Evolutionary conservation across 2,113 vertebrate species (phyloP).

Genomic region (Cyphomyrus plagiostoma): DNA sequence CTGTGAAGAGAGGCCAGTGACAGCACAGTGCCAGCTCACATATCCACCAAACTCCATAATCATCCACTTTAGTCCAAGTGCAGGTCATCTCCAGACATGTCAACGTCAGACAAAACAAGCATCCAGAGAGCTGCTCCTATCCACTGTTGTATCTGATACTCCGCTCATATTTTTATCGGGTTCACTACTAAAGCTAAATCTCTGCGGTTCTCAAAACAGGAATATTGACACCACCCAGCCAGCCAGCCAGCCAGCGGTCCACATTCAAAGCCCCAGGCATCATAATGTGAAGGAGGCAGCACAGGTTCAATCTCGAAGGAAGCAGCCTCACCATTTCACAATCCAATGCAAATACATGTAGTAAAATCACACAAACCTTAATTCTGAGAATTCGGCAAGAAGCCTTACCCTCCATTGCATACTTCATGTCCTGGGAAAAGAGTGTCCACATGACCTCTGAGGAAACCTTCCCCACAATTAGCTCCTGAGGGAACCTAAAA

Average conservation of each 20-base stretch:
- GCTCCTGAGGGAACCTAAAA: conserved; percentile 88
- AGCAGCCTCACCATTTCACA: neutral
- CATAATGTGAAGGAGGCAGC: neutral
- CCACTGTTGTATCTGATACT: neutral
- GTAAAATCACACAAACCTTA: neutral
- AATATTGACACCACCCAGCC: neutral
- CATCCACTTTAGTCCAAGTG: neutral
- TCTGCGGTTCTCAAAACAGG: neutral
- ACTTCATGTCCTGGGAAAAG: conserved; percentile 97
- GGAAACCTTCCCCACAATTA: conserved; percentile 89
- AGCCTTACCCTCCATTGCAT: conserved; percentile 86
- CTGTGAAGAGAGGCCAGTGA: neutral
- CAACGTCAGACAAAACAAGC: neutral
- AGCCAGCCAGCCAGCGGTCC: neutral
- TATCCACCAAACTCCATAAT: neutral
- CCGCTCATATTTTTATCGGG: neutral
- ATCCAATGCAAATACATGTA: neutral
- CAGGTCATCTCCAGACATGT: neutral
- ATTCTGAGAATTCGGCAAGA: neutral
- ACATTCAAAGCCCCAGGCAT: neutral
- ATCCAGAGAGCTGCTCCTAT: neutral
- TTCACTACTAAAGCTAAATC: neutral
- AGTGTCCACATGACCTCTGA: conserved; percentile 96
- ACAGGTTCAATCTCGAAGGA: neutral
- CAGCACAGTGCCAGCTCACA: neutral